These are phyloP conservation scores for Coilia nasus DNA, from an alignment of 2,797 vertebrate species.

Conservation along the genomic window DNA sequence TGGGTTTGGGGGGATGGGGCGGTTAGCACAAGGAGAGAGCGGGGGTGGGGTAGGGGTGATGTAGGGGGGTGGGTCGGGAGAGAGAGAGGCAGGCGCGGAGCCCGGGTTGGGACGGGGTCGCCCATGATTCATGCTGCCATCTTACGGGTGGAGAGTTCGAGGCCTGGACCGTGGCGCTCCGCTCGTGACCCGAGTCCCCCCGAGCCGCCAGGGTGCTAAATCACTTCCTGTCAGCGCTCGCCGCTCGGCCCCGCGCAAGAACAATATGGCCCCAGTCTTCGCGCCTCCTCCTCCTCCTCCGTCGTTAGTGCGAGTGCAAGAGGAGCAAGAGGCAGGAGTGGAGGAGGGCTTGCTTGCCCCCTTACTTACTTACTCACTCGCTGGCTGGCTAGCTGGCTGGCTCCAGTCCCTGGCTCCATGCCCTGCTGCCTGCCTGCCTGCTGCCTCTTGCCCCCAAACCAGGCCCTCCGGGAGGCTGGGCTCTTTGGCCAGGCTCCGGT, in stretches of 20 bases:
- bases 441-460: neutral
- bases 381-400: neutral
- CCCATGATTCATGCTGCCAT: conserved; percentile 83
- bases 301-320: conserved; percentile 67
- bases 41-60: too few species aligned
- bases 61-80: neutral
- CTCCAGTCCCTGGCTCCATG: neutral
- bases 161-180: conserved; percentile 65
- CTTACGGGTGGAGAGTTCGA: conserved; percentile 77
- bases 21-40: neutral
- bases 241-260: conserved; percentile 58
- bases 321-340: neutral
- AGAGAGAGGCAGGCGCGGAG: neutral
- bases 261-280: conserved; percentile 75
- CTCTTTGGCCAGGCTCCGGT: neutral
- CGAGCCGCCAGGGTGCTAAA: conserved; percentile 78
- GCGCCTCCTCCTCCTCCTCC: conserved; percentile 71
- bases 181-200: conserved; percentile 72
- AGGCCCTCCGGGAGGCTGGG: neutral
- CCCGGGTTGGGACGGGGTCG: conserved; percentile 67
- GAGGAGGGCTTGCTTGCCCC: neutral
- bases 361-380: neutral
- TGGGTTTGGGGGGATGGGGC: neutral
- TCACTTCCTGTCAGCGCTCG: conserved; percentile 77
- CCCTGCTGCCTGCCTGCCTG: neutral